A percentile compares a stretch with the other conserved stretches of the same genome.
Conservation (phyloP, 1,140 invertebrate species). For the Micrasema longulum region DNA sequence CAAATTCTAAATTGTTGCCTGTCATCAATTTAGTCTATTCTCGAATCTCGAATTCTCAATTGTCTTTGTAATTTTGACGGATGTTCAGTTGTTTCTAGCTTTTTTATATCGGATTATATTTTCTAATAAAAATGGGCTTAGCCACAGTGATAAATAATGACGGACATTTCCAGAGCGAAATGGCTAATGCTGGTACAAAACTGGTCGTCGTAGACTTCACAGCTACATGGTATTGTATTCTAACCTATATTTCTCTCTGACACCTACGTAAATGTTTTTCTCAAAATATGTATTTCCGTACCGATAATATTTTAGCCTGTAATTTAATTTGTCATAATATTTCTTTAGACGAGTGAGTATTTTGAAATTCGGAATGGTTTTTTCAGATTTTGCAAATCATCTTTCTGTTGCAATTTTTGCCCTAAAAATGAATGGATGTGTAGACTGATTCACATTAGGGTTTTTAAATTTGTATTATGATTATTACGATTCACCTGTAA, state of each 20-base stretch:
- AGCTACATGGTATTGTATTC: constrained; percentile 81
- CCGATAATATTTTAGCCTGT: no score
- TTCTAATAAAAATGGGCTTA: constrained; percentile 60
- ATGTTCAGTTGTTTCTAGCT: constrained; percentile 41
- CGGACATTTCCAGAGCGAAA: constrained; percentile 84
- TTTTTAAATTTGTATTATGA: no score
- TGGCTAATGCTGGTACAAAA: constrained; percentile 83
- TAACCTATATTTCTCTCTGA: constrained; percentile 38
- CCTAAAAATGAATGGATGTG: no score
- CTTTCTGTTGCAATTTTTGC: no score
- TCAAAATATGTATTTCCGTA: background rate
- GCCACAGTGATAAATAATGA: constrained; percentile 73
- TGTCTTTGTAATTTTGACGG: constrained; percentile 38
- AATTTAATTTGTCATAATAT: no score
- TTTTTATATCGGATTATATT: constrained; percentile 23
- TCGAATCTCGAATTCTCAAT: background rate
- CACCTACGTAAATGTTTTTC: constrained; percentile 16
- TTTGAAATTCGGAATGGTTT: no score
- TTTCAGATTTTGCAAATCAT: no score
- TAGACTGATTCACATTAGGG: no score
- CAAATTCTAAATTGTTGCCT: constrained; percentile 35
- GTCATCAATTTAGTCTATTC: constrained; percentile 28
- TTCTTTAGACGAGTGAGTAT: no score
- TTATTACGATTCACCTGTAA: no score
- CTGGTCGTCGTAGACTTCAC: constrained; percentile 96